Evolutionary conservation across 2,113 vertebrate species (phyloP).

Genomic region (Psilopogon haemacephalus): DNA sequence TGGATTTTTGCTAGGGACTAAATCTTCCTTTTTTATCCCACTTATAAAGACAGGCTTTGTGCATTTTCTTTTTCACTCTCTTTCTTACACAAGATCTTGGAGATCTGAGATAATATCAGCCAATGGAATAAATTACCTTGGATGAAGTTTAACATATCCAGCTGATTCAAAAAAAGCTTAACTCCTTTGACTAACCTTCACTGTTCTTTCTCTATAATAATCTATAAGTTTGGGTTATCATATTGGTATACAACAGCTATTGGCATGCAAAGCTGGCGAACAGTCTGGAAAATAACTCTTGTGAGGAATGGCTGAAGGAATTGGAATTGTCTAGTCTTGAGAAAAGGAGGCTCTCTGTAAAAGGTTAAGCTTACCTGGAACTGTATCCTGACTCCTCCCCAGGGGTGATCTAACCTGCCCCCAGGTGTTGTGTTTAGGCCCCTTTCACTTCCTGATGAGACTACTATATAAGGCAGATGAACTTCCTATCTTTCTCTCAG

Average conservation of each 20-base stretch:
- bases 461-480: no score
- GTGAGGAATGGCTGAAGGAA: no score
- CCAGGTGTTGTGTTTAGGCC: no score
- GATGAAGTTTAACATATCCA: neutral
- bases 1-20: neutral
- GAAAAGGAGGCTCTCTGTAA: no score
- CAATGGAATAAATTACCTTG: neutral
- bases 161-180: neutral
- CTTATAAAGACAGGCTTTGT: neutral
- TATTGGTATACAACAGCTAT: neutral
- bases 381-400: no score
- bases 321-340: no score
- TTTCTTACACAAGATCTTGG: neutral
- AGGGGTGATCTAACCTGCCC: no score
- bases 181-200: neutral
- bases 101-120: neutral
- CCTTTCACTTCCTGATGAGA: no score
- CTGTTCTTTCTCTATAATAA: neutral
- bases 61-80: neutral
- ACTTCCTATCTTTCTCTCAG: no score
- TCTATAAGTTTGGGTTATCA: neutral
- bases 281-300: no score
- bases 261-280: no score
- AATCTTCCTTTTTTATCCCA: neutral
- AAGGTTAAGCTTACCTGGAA: no score